Evolutionary conservation across 2,888 invertebrate species (phyloP).

Genomic region (Metacarcinus magister): DNA sequence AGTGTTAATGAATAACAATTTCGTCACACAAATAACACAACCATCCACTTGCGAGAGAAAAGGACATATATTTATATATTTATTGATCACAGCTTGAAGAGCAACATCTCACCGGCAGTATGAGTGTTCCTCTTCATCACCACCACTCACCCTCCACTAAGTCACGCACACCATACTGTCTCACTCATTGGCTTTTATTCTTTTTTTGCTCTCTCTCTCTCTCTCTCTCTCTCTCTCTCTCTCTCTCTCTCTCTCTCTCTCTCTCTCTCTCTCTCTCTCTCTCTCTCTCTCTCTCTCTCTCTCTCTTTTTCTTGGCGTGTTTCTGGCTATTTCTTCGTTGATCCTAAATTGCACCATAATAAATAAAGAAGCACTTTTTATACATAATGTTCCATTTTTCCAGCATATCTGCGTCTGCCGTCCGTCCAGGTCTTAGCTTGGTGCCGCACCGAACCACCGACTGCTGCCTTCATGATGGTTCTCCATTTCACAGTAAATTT

Average conservation of each 20-base stretch:
- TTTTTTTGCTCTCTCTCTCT: background rate
- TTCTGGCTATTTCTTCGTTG: background rate
- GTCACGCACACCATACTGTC: background rate
- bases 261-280: slow-evolving; percentile 38
- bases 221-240: slow-evolving; percentile 22
- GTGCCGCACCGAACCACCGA: background rate
- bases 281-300: background rate
- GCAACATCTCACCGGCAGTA: background rate
- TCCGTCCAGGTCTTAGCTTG: background rate
- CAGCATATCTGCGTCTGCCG: background rate
- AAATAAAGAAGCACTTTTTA: background rate
- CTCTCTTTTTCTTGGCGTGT: background rate
- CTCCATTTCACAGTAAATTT: slow-evolving; percentile 40
- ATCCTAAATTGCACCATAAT: background rate
- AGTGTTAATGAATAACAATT: background rate
- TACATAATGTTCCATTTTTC: background rate
- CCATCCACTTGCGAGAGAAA: background rate
- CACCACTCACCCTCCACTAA: background rate
- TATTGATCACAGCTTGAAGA: background rate
- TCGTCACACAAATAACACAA: background rate
- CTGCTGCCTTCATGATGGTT: background rate
- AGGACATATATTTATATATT: background rate
- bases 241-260: slow-evolving; percentile 39
- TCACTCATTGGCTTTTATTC: background rate
- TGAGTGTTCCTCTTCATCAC: background rate